Evolutionary conservation across 2,888 invertebrate genomes (phyloP), one percentile per base, ranked within the genome.

Genomic region (Ichneumoninae sp.): DNA sequence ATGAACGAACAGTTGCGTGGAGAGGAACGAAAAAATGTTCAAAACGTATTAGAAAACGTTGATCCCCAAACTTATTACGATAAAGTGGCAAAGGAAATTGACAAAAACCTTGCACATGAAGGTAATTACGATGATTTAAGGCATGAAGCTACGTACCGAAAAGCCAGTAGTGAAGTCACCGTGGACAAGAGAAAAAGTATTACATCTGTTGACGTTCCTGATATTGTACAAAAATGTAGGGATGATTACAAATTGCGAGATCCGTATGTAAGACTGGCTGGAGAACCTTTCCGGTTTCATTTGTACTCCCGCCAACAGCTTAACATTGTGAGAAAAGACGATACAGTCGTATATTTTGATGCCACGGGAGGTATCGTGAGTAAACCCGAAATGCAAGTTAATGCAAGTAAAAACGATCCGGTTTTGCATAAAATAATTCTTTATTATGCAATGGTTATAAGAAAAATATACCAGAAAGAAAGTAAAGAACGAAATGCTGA

Each of bases 171-270:
- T 30, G 60, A 60, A 60, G 16, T 30, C 30, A 19, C 33, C 7
- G 16, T 30, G 60, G n/a, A 33, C 10, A 26, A 60, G 13, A 8
- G 60, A 33, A 26, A 30, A 60, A 60, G 54, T 19, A 30, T 33
- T 26, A 60, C 60, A 30, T 60, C 60, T 16, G 3, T 1, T 16
- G 60, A 60, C 7, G 60, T 60, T 13, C 33, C 60, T 5, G 60
- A 60, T 60, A 30, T 60, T 1, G 60, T 60, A 30, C 60, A 60
- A 60, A 60, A 60, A 60, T 60, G 60, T 60, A 10, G 60, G 30
- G 30, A 30, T 33, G 60, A 60, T 19, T 60, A 60, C 16, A 60
- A 60, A 60, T 30, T 30, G 30, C 22, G 60, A 30, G 60, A 60
- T 30, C 30, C 60, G 13, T 60, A 60, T 16, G 60, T 60, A 30